Base-by-base conservation (phyloP, 2,797 vertebrate genomes). In the Acestrorhynchus altus region DNA sequence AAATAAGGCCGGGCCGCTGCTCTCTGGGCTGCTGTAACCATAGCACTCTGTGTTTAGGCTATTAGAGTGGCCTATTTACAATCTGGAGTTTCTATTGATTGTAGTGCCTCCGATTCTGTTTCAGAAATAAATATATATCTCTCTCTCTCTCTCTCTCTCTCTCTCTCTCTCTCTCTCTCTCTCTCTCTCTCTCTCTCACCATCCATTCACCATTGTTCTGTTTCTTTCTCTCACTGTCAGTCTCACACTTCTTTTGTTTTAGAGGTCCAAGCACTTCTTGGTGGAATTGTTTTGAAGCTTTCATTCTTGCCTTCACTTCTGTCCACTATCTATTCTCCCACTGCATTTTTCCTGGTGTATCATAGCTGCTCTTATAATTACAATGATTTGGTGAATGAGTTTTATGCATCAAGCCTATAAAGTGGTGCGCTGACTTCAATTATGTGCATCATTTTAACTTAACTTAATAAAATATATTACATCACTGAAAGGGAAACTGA, bases 41-140 rank as follows among this genome's bases (percentile, higher is more conserved):
- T 94, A 93, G 93, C 92, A 90, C 92, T 70, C 90, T 94, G 92
- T 95, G 94, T 95, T 96, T 94, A 96, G 93, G 91, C 95, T 95
- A 97, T 97, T 96, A 96, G 96, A 95, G 94, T 85, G 91, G 90
- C 87, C 93, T 95, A 96, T 89, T 91, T 94, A 94, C 92, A 94
- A 92, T 92, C 91, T 91, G 89, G 88, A 95, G 94, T 96, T 96
- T 96, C 95, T 95, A 95, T 94, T 97, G 96, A 98, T 97, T 97
- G 95, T 96, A 95, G 94, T 97, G 96, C 95, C 94, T 96, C 94
- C 66, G 72, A 84, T 92, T 94, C 89, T 95, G 95, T 97, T 97
- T 97, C 90, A 89, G 95, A 96, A 98, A 98, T 97, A 98, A 97
- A 97, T 95, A 96, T 98, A 92, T 93, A 49, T 73, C 70, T 78